These are phyloP conservation scores for Dicycla oo DNA, from an alignment of 2,888 invertebrate genomes.

Conservation along the genomic window DNA sequence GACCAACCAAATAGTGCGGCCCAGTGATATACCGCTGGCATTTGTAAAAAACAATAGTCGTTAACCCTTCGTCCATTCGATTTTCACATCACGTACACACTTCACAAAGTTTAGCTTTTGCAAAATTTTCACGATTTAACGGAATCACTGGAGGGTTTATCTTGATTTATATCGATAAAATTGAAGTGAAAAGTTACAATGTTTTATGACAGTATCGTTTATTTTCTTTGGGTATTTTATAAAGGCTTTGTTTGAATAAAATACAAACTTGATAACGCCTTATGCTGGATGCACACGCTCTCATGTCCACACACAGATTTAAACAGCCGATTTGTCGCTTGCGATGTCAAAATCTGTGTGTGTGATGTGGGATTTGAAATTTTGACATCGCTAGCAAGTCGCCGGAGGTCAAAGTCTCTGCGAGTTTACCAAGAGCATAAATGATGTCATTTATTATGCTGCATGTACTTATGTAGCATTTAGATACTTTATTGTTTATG, in stretches of 20 bases:
- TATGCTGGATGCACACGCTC: no score
- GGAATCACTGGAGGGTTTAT: constrained; percentile 63
- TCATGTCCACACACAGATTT: not conserved
- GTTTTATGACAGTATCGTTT: constrained; percentile 17
- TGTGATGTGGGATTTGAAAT: not conserved
- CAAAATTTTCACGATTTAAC: constrained; percentile 74
- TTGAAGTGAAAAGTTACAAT: constrained; percentile 28
- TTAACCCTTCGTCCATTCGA: constrained; percentile 68
- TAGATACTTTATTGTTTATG: no score
- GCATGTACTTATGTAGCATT: no score
- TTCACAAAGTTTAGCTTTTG: constrained; percentile 75
- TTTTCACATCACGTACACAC: constrained; percentile 73
- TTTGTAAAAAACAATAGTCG: constrained; percentile 71
- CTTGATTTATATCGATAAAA: constrained; percentile 70
- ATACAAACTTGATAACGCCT: not conserved
- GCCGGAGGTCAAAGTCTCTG: not conserved
- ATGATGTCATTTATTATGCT: no score
- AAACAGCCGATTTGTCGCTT: no score
- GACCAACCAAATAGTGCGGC: constrained; percentile 53
- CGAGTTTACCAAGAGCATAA: no score
- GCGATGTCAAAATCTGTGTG: not conserved
- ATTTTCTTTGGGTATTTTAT: not conserved
- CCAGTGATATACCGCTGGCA: constrained; percentile 61
- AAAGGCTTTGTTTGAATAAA: not conserved
- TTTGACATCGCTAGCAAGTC: not conserved